These are phyloP conservation scores for Melinaea menophilus DNA, from an alignment of 2,888 invertebrate genomes.

Conservation along the genomic window DNA sequence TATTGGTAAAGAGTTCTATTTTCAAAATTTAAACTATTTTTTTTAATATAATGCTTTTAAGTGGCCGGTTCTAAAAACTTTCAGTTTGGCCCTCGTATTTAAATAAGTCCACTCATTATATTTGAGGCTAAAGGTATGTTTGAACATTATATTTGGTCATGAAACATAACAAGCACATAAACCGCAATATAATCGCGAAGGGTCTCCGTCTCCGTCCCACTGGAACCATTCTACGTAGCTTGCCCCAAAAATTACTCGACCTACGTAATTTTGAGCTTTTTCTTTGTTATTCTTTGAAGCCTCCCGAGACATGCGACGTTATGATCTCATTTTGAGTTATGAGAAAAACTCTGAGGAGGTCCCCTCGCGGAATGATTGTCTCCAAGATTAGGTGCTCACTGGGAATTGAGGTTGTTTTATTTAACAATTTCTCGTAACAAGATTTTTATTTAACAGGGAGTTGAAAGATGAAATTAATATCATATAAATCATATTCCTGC, in stretches of 20 bases:
- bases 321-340: constrained; percentile 77
- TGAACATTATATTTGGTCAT: constrained; percentile 50
- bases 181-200: constrained; percentile 69
- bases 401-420: constrained; percentile 37
- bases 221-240: constrained; percentile 65
- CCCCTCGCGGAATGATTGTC: constrained; percentile 67
- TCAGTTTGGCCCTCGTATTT: no score
- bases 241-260: constrained; percentile 74
- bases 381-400: constrained; percentile 64
- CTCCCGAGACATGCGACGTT: constrained; percentile 71
- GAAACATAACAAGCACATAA: constrained; percentile 77
- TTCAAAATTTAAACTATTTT: no score
- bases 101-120: constrained; percentile 1
- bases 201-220: constrained; percentile 60
- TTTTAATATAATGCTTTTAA: no score
- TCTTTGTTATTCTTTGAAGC: constrained; percentile 74
- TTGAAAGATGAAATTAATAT: constrained; percentile 2
- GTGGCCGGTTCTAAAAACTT: no score
- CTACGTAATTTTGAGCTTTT: constrained; percentile 73
- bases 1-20: no score
- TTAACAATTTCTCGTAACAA: constrained; percentile 11
- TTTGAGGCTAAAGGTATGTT: constrained; percentile 40
- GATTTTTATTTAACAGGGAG: constrained; percentile 5
- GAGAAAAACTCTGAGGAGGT: constrained; percentile 71
- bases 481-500: background rate